Conservation (phyloP, 2,888 invertebrate genomes). For the Dolomedes plantarius region DNA sequence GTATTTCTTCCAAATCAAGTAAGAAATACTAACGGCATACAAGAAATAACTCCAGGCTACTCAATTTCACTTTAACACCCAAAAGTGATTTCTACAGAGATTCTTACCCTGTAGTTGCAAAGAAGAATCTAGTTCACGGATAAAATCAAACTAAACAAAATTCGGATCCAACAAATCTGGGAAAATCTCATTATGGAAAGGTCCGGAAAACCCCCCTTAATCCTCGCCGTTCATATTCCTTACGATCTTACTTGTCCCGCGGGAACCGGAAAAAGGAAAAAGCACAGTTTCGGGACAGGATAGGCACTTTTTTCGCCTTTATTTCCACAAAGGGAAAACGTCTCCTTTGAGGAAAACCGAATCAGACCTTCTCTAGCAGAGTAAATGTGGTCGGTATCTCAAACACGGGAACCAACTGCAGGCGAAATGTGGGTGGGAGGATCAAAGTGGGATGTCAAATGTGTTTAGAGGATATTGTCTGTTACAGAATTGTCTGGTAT, state of each 20-base stretch:
- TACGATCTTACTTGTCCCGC: neutral
- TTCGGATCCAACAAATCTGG: slow-evolving; percentile 33
- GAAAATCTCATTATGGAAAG: neutral
- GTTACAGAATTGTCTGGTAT: no score
- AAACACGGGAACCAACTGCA: no score
- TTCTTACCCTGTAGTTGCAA: neutral
- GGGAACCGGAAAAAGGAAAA: neutral
- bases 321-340: neutral
- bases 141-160: neutral
- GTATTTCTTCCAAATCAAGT: no score
- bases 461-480: no score
- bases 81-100: neutral
- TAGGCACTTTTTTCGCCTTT: neutral
- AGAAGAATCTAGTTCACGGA: neutral
- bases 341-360: no score
- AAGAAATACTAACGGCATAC: no score
- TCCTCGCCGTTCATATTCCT: neutral
- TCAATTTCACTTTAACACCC: neutral
- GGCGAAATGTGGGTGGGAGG: no score
- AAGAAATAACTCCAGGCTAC: no score
- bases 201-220: neutral
- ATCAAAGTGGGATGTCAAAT: no score
- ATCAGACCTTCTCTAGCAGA: neutral
- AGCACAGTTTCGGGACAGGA: no score
- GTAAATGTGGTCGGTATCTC: neutral